phyloP scores from a whole-genome alignment of 2,888 invertebrate genomes.

The Drosophila paracracens region DNA sequence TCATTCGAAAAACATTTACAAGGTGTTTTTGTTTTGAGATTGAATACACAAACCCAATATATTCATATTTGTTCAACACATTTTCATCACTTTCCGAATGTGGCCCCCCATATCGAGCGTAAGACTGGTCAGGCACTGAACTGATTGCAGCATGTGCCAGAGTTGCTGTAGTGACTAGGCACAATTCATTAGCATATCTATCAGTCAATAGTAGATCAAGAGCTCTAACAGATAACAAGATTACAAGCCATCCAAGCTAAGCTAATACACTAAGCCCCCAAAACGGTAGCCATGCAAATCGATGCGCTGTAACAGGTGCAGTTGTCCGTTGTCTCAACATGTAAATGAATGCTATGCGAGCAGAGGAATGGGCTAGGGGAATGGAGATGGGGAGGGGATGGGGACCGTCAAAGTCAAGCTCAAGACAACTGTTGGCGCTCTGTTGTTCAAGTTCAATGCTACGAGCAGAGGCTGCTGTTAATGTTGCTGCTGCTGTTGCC shows the following conservation, averaged over 20 bases:
- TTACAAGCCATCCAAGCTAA: slow-evolving; percentile 35
- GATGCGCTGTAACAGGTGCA: slow-evolving; percentile 70
- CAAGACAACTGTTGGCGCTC: slow-evolving; percentile 35
- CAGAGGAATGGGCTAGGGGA: background rate
- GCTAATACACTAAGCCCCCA: slow-evolving; percentile 16
- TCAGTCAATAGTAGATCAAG: slow-evolving; percentile 52
- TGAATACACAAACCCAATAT: background rate
- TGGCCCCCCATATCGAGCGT: slow-evolving; percentile 32
- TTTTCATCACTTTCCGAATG: slow-evolving; percentile 2
- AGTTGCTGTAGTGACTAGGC: slow-evolving; percentile 36
- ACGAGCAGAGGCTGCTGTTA: slow-evolving; percentile 45
- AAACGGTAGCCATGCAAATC: slow-evolving; percentile 68
- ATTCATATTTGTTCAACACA: slow-evolving; percentile 29
- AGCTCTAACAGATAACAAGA: slow-evolving; percentile 36
- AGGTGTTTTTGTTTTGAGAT: background rate
- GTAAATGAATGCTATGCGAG: slow-evolving; percentile 5
- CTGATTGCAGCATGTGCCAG: slow-evolving; percentile 47
- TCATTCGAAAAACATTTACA: background rate
- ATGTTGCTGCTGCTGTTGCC: slow-evolving; percentile 26
- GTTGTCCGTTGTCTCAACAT: slow-evolving; percentile 63
- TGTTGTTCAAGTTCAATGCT: slow-evolving; percentile 75
- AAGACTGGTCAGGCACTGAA: slow-evolving; percentile 31
- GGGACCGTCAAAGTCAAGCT: slow-evolving; percentile 8
- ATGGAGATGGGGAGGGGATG: too few species aligned
- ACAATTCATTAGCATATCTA: slow-evolving; percentile 59